These are phyloP conservation scores for Hyperopisus bebe DNA, from an alignment of 2,113 vertebrate species.

Conservation along the genomic window DNA sequence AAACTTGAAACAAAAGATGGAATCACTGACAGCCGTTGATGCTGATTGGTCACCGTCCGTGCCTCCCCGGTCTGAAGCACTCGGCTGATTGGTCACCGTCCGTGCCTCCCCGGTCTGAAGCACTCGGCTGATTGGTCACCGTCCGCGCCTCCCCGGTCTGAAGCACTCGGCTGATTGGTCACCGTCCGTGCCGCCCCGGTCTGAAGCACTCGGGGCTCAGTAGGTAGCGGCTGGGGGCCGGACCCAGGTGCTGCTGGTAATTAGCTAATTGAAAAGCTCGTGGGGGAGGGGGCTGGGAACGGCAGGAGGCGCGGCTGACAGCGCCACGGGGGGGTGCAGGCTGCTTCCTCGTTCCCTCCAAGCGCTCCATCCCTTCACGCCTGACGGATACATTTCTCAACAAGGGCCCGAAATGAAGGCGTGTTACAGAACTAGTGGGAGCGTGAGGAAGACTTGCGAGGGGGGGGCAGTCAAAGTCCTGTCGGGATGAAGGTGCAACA, in stretches of 20 bases:
- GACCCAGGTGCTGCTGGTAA: slow-evolving; percentile 4
- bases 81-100: not conserved
- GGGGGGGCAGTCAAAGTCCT: not conserved
- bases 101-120: not conserved
- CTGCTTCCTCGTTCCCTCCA: not conserved
- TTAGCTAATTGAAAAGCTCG: slow-evolving; percentile 18
- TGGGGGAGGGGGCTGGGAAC: not conserved
- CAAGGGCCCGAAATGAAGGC: not conserved
- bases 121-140: not conserved
- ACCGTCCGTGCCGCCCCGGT: not conserved
- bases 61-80: not conserved
- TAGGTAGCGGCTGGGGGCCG: not conserved
- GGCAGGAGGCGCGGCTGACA: not conserved
- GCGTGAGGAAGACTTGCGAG: not conserved
- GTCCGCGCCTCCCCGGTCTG: too few relatives aligned
- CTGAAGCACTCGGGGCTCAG: not conserved
- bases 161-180: not conserved
- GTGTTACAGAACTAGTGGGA: not conserved
- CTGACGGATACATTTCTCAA: not conserved
- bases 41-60: not conserved
- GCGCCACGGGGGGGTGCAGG: not conserved
- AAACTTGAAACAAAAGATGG: not conserved
- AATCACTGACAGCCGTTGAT: not conserved
- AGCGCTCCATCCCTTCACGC: not conserved
- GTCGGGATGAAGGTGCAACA: not conserved